A percentile compares a stretch with the other conserved stretches of the same genome.
phyloP scores from a whole-genome alignment of 2,888 invertebrate species.

The Tupiocoris notatus region DNA sequence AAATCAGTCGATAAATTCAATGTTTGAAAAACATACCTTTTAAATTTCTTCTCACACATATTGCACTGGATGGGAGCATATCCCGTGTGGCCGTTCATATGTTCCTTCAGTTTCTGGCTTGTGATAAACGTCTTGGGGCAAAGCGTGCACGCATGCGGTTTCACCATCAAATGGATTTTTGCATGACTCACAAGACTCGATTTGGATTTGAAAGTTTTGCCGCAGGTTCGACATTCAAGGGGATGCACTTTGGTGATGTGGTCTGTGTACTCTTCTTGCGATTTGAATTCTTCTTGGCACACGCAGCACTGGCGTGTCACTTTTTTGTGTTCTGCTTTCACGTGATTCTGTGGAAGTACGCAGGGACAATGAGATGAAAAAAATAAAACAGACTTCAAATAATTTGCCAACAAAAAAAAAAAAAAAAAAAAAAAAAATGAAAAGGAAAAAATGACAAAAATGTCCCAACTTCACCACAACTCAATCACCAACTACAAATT shows the following conservation, averaged over 20 bases:
- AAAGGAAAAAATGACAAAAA: too few species aligned
- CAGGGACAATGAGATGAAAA: neutral
- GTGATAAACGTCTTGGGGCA: slow-evolving; percentile 82
- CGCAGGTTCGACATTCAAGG: slow-evolving; percentile 77
- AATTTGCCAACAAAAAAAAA: too few species aligned
- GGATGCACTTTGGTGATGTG: slow-evolving; percentile 74
- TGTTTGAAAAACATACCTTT: slow-evolving; percentile 59
- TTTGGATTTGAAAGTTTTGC: slow-evolving; percentile 75
- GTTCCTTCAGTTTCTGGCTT: slow-evolving; percentile 77
- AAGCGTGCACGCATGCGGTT: slow-evolving; percentile 70
- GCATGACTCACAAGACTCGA: slow-evolving; percentile 67
- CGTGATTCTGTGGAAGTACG: slow-evolving; percentile 16
- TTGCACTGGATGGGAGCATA: slow-evolving; percentile 77
- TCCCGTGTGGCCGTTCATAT: slow-evolving; percentile 79
- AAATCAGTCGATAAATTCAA: too few species aligned
- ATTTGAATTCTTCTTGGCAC: slow-evolving; percentile 66
- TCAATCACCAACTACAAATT: too few species aligned
- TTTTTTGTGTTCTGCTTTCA: slow-evolving; percentile 43
- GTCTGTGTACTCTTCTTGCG: slow-evolving; percentile 67
- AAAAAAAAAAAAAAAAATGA: too few species aligned
- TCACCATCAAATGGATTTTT: slow-evolving; percentile 76
- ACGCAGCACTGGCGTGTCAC: slow-evolving; percentile 58
- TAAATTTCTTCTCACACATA: slow-evolving; percentile 75
- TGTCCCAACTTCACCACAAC: too few species aligned
- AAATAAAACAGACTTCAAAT: neutral